Percentiles rank a stretch among this genome's conserved stretches.
Evolutionary conservation across 2,797 vertebrate genomes (phyloP).

Genomic region (Labroides dimidiatus): DNA sequence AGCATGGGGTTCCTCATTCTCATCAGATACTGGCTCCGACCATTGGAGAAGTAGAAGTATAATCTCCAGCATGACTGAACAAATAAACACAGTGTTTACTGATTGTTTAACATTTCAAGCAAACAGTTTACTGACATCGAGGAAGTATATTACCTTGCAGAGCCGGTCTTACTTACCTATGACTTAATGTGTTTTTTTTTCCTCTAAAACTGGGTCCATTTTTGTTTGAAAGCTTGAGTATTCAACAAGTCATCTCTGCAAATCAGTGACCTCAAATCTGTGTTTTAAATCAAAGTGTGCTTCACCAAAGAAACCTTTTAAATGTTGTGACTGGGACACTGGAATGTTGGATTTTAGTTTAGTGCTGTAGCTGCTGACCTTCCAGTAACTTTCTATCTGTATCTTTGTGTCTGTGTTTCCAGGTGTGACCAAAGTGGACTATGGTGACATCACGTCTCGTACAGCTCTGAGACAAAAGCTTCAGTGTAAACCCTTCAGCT

Average conservation of each 20-base stretch:
- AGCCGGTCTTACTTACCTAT: too few species aligned
- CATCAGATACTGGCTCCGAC: neutral
- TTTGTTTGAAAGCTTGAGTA: too few species aligned
- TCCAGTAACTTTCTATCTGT: constrained; percentile 1
- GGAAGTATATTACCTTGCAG: too few species aligned
- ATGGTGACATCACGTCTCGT: constrained; percentile 94
- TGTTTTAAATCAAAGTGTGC: constrained; percentile 11
- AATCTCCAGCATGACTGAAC: neutral
- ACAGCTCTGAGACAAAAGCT: constrained; percentile 92
- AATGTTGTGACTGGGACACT: constrained; percentile 9
- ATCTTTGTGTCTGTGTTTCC: constrained; percentile 44
- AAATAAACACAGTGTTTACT: neutral
- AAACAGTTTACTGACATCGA: too few species aligned
- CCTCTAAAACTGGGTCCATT: too few species aligned
- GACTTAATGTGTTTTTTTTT: too few species aligned
- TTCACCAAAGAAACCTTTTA: neutral
- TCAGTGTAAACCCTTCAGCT: constrained; percentile 97
- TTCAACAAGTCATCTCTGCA: too few species aligned
- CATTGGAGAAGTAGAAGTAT: too few species aligned
- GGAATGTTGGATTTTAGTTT: neutral
- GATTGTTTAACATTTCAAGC: neutral
- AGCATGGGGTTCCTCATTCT: neutral
- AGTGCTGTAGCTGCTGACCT: constrained; percentile 6
- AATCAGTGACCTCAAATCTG: neutral
- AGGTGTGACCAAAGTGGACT: constrained; percentile 99